Evolutionary conservation across 2,888 invertebrate genomes (phyloP).

Genomic region (Chloromyia formosa): DNA sequence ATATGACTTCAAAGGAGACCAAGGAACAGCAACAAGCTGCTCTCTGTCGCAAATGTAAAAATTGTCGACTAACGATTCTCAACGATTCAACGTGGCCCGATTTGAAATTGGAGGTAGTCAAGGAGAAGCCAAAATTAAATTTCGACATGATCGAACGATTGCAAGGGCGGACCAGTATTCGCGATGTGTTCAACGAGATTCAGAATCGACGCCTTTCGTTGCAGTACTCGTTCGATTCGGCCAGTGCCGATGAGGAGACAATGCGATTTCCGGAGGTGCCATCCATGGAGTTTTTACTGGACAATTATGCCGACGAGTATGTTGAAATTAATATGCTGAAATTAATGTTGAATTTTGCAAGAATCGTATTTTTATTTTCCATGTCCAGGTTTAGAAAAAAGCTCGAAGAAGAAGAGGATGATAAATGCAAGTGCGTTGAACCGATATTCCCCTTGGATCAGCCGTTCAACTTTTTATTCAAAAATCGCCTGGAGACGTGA

Average conservation of each 20-base stretch:
- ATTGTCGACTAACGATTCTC: constrained; percentile 16
- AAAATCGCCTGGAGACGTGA: constrained; percentile 42
- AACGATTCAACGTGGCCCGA: constrained; percentile 21
- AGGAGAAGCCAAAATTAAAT: background rate
- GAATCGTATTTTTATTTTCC: too few relatives aligned
- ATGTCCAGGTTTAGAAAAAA: background rate
- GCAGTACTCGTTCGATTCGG: background rate
- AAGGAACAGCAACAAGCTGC: background rate
- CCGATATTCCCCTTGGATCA: constrained; percentile 34
- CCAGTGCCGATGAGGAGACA: constrained; percentile 39
- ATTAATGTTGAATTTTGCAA: too few relatives aligned
- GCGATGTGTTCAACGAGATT: constrained; percentile 24
- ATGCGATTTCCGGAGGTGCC: constrained; percentile 32
- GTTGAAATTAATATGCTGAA: constrained; percentile 10
- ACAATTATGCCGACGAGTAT: constrained; percentile 44
- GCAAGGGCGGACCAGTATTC: background rate
- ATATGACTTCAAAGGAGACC: background rate
- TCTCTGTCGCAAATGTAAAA: constrained; percentile 36
- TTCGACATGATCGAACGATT: constrained; percentile 34
- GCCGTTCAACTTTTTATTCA: constrained; percentile 33
- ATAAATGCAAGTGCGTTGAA: background rate
- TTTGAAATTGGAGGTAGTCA: background rate
- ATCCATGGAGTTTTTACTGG: constrained; percentile 36
- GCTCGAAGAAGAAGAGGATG: background rate
- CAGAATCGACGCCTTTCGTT: constrained; percentile 34